These are phyloP conservation scores for Dynastes maya DNA, from an alignment of 2,888 invertebrate species.

Conservation along the genomic window DNA sequence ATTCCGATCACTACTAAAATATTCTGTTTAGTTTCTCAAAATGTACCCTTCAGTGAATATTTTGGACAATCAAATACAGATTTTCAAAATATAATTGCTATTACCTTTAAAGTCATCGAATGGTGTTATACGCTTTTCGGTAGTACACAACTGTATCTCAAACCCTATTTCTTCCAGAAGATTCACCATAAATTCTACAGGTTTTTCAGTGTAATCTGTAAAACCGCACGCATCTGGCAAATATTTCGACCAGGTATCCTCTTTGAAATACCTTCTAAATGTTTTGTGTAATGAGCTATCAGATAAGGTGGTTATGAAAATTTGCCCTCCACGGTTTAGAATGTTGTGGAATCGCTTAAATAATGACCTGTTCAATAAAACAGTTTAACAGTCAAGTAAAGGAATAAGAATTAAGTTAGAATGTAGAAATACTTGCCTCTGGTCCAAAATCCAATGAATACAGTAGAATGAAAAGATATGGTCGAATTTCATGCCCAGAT, in stretches of 20 bases:
- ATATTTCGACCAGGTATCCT: slow-evolving; percentile 27
- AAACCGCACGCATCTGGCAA: slow-evolving; percentile 25
- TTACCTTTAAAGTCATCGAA: slow-evolving; percentile 36
- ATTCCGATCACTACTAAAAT: no score
- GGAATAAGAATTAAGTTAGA: not conserved
- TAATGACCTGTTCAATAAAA: slow-evolving; percentile 9
- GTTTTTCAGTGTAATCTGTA: slow-evolving; percentile 28
- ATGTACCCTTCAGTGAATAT: no score
- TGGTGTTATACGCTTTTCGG: not conserved
- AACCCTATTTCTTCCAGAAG: slow-evolving; percentile 27
- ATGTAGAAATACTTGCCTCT: slow-evolving; percentile 1
- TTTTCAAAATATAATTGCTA: no score
- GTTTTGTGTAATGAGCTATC: slow-evolving; percentile 30
- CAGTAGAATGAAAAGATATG: slow-evolving; percentile 42
- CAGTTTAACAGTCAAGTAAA: not conserved
- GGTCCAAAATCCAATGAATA: slow-evolving; percentile 30
- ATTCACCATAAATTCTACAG: not conserved
- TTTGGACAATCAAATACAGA: no score
- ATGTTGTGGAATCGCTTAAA: slow-evolving; percentile 23
- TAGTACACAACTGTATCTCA: slow-evolving; percentile 18
- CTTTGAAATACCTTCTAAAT: slow-evolving; percentile 17
- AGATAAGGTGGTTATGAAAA: slow-evolving; percentile 25
- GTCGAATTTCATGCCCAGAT: slow-evolving; percentile 17
- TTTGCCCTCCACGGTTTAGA: slow-evolving; percentile 29
- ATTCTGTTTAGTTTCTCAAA: no score